These are phyloP conservation scores for Micronisus gabar DNA, from an alignment of 2,113 vertebrate species.

Conservation along the genomic window DNA sequence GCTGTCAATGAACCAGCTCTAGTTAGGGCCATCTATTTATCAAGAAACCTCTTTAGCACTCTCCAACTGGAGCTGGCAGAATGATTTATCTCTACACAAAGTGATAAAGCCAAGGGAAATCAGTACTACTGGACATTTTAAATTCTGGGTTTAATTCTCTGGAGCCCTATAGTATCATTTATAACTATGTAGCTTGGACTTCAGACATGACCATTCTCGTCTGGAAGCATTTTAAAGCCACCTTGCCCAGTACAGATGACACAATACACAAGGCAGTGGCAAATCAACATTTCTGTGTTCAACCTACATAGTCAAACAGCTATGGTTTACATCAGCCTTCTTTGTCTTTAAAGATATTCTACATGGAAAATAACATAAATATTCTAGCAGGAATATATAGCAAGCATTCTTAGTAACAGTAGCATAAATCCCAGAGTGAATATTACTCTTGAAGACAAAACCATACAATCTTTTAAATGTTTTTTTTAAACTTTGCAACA, in stretches of 20 bases:
- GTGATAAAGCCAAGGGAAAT: conserved; percentile 19
- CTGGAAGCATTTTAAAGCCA: neutral
- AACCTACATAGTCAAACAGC: neutral
- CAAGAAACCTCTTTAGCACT: neutral
- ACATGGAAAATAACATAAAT: neutral
- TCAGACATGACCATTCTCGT: neutral
- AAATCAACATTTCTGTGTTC: neutral
- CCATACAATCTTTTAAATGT: neutral
- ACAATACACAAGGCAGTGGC: neutral
- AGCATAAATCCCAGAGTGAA: neutral
- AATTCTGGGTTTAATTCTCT: neutral
- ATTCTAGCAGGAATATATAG: neutral
- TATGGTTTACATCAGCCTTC: neutral
- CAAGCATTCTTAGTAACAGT: neutral
- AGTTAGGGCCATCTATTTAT: neutral
- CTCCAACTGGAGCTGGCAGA: conserved; percentile 8
- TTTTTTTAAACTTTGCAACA: neutral
- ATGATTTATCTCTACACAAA: neutral
- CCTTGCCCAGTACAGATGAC: neutral
- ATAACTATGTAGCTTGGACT: neutral
- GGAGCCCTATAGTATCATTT: neutral
- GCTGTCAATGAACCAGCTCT: neutral
- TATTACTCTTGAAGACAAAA: neutral
- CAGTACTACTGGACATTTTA: neutral
- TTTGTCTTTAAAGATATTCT: neutral